Evolutionary conservation across 2,888 invertebrate genomes (phyloP).

Genomic region (Ectropis crepuscularia): DNA sequence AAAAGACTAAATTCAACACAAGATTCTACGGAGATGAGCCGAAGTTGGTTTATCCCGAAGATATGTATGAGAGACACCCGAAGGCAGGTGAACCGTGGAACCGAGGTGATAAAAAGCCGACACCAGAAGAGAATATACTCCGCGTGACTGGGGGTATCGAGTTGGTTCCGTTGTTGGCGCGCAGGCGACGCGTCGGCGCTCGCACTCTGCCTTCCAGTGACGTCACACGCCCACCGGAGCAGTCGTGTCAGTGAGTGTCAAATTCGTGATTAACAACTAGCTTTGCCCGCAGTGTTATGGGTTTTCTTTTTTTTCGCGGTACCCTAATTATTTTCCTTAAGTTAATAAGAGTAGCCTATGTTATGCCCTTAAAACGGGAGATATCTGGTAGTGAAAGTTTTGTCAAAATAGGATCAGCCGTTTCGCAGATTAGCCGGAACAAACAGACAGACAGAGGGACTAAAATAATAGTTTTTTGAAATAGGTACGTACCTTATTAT

Average conservation of each 20-base stretch:
- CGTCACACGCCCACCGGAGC: constrained; percentile 74
- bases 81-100: constrained; percentile 35
- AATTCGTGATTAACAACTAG: no score
- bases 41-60: constrained; percentile 55
- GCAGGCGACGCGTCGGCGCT: constrained; percentile 83
- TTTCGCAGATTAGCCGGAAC: no score
- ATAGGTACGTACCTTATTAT: no score
- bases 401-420: no score
- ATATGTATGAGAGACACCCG: constrained; percentile 49
- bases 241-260: constrained; percentile 71
- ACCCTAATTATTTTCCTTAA: no score
- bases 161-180: constrained; percentile 90
- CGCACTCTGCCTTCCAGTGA: constrained; percentile 78
- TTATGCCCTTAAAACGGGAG: no score
- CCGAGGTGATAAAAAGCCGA: constrained; percentile 60
- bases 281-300: no score
- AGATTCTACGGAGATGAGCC: constrained; percentile 66
- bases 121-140: constrained; percentile 72
- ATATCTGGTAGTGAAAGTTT: no score
- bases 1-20: constrained; percentile 62
- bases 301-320: no score
- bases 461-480: no score
- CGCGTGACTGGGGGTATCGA: constrained; percentile 88
- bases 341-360: no score
- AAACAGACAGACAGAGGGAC: no score